These are phyloP conservation scores for Chelonoidis abingdonii DNA, from an alignment of 2,113 vertebrate species.

Conservation along the genomic window DNA sequence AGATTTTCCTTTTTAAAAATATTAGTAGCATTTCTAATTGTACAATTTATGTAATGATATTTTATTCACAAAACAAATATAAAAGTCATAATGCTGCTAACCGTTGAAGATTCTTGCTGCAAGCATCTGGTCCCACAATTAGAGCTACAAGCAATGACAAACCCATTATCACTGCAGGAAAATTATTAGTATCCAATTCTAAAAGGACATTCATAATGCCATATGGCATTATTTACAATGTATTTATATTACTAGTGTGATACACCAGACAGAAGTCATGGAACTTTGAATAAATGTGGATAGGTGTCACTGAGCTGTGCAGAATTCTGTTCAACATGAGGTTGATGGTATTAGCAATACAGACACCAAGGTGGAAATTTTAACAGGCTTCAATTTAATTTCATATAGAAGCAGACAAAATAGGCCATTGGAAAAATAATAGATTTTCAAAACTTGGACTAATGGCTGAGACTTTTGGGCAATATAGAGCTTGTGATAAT, in stretches of 20 bases:
- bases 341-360: not conserved
- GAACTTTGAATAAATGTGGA: constrained; percentile 14
- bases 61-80: not conserved
- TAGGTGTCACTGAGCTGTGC: not conserved
- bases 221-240: constrained; percentile 51
- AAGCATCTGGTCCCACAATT: constrained; percentile 28
- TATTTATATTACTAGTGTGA: constrained; percentile 27
- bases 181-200: constrained; percentile 49
- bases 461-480: not conserved
- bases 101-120: constrained; percentile 7
- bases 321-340: not conserved
- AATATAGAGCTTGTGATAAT: not conserved
- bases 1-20: not conserved
- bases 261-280: constrained; percentile 34
- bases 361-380: not conserved
- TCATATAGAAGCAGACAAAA: not conserved
- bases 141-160: constrained; percentile 39
- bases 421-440: not conserved
- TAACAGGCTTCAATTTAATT: not conserved
- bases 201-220: constrained; percentile 34
- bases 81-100: not conserved
- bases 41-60: not conserved
- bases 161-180: constrained; percentile 38
- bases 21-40: not conserved
- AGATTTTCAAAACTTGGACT: not conserved